Percentiles rank a stretch among this genome's conserved stretches.
Conservation (phyloP, 2,113 vertebrate genomes). For the Kobus ellipsiprymnus region DNA sequence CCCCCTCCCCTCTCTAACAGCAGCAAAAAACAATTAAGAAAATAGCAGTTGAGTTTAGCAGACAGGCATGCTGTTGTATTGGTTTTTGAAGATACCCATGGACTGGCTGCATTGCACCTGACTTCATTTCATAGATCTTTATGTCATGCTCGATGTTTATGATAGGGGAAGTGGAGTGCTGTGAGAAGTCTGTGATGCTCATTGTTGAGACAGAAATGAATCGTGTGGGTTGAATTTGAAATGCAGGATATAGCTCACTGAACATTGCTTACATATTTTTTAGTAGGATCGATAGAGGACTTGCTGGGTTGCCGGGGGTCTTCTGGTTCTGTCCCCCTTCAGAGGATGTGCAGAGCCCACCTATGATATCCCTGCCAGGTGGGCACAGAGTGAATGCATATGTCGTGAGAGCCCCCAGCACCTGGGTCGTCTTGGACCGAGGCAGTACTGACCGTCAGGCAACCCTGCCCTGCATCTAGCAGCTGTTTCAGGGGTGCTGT, state of each 20-base stretch:
- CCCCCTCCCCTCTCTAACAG: neutral
- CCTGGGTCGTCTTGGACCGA: too few species aligned
- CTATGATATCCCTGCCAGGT: neutral
- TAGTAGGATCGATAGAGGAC: neutral
- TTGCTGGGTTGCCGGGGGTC: neutral
- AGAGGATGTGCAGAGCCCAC: neutral
- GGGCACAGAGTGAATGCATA: fast-evolving
- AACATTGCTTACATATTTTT: neutral
- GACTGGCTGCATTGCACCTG: neutral
- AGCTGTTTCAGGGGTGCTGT: neutral
- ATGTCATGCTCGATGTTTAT: neutral
- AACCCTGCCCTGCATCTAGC: neutral
- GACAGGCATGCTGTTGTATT: neutral
- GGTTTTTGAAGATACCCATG: neutral
- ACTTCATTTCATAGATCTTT: neutral
- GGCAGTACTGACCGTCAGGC: neutral
- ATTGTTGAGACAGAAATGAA: neutral
- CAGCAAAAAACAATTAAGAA: neutral
- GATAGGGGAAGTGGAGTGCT: neutral
- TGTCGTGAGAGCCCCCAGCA: fast-evolving
- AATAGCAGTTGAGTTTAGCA: neutral
- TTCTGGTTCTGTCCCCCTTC: neutral
- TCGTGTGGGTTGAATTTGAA: neutral
- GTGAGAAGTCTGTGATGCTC: neutral
- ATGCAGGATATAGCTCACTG: neutral